These are phyloP conservation scores for Pteronura brasiliensis DNA, from an alignment of 2,113 vertebrate genomes.

Conservation along the genomic window DNA sequence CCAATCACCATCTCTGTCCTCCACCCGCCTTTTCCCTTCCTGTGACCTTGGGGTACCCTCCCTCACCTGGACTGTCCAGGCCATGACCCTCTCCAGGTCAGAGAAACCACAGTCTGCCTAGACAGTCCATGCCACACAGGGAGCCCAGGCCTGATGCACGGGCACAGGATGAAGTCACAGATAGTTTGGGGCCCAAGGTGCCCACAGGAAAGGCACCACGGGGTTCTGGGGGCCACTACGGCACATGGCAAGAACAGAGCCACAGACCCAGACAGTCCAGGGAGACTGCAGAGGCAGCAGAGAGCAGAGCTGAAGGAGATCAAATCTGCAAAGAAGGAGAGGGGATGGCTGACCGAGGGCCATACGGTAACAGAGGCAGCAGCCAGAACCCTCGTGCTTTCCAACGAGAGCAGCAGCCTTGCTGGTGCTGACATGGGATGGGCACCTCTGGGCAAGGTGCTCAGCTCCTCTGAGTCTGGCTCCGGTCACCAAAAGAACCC, in stretches of 20 bases:
- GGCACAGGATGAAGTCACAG: neutral
- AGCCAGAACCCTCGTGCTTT: neutral
- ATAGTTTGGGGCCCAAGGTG: accelerated
- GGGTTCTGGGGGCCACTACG: accelerated
- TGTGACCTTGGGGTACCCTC: neutral
- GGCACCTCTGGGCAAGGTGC: neutral
- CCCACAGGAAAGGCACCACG: accelerated
- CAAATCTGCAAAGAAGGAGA: too few relatives aligned
- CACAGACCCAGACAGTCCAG: neutral
- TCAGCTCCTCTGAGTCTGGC: neutral
- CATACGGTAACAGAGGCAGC: too few relatives aligned
- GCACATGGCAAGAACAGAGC: neutral
- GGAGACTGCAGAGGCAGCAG: neutral
- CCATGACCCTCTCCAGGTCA: neutral
- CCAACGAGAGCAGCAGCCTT: accelerated
- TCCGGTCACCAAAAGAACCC: neutral
- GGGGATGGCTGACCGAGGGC: neutral
- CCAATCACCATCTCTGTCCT: neutral
- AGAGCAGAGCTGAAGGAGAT: neutral
- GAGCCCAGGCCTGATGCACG: accelerated
- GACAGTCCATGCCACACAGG: accelerated
- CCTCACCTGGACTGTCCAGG: neutral
- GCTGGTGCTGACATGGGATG: neutral
- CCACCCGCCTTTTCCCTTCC: neutral
- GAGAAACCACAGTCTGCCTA: neutral